Evolutionary conservation across 2,888 invertebrate genomes (phyloP).

Genomic region (Pegoplata infirma): DNA sequence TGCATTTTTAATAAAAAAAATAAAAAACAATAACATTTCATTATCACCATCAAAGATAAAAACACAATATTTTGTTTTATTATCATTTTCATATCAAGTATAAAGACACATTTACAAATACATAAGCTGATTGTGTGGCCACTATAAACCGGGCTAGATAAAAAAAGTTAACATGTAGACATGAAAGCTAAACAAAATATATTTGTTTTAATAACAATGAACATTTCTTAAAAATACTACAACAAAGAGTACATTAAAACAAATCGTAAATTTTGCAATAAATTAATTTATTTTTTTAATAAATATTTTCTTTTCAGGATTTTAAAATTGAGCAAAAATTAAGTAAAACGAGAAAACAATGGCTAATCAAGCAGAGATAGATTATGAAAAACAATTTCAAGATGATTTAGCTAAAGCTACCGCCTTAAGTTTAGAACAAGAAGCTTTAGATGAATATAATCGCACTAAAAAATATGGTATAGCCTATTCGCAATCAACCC

Average conservation of each 20-base stretch:
- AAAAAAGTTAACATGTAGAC: background rate
- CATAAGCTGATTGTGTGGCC: slow-evolving; percentile 18
- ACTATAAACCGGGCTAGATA: slow-evolving; percentile 16
- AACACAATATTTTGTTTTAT: background rate
- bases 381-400: slow-evolving; percentile 90
- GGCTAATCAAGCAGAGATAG: slow-evolving; percentile 77
- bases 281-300: background rate
- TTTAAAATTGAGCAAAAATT: background rate
- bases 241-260: background rate
- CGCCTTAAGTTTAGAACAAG: slow-evolving; percentile 90
- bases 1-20: no score
- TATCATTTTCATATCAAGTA: slow-evolving; percentile 38
- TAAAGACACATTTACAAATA: background rate
- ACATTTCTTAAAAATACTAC: slow-evolving; percentile 1
- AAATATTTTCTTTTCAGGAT: slow-evolving; percentile 5
- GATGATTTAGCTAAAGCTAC: slow-evolving; percentile 93
- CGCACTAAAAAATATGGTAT: slow-evolving; percentile 79
- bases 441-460: slow-evolving; percentile 89
- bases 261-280: background rate
- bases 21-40: slow-evolving; percentile 17
- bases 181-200: background rate
- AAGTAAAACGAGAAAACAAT: slow-evolving; percentile 17
- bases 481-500: slow-evolving; percentile 70
- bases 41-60: slow-evolving; percentile 46
- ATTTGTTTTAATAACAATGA: background rate